These are phyloP conservation scores for Lacerta agilis DNA, from an alignment of 2,797 vertebrate genomes.

Conservation along the genomic window DNA sequence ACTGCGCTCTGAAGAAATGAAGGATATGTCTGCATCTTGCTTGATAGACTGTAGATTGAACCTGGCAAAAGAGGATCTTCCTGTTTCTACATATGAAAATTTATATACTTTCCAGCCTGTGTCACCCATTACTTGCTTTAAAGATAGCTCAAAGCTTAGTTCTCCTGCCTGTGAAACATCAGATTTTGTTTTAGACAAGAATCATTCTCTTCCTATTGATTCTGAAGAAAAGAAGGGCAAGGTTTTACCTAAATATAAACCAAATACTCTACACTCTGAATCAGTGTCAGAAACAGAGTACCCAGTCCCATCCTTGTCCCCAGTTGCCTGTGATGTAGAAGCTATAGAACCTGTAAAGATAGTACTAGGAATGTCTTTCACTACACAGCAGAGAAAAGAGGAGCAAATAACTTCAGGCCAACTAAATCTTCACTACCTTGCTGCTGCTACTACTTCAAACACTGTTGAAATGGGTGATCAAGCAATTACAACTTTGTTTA, in stretches of 20 bases:
- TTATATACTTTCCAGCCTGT: slow-evolving; percentile 29
- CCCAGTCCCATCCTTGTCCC: slow-evolving; percentile 23
- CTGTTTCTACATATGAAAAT: slow-evolving; percentile 21
- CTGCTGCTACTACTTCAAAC: slow-evolving; percentile 23
- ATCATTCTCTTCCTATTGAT: slow-evolving; percentile 9
- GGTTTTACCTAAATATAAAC: slow-evolving; percentile 8
- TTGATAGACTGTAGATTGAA: slow-evolving; percentile 47
- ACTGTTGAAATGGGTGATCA: slow-evolving; percentile 33
- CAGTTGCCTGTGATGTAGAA: slow-evolving; percentile 34
- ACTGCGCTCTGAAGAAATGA: slow-evolving; percentile 20
- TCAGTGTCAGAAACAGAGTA: neutral
- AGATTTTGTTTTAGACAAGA: neutral
- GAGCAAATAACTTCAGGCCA: slow-evolving; percentile 5
- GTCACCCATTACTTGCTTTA: slow-evolving; percentile 37
- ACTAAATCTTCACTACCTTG: neutral
- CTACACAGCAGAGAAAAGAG: neutral
- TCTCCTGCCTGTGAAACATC: slow-evolving; percentile 14
- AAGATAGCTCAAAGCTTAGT: slow-evolving; percentile 31
- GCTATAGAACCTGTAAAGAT: slow-evolving; percentile 27
- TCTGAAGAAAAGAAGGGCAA: neutral
- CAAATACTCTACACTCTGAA: neutral
- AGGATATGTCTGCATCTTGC: slow-evolving; percentile 15
- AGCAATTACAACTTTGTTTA: slow-evolving; percentile 63
- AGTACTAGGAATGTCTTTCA: neutral
- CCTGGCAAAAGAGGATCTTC: slow-evolving; percentile 12